These are phyloP conservation scores for Platygyra sinensis DNA, from an alignment of 64 coral and sea anemone genomes.

Conservation along the genomic window DNA sequence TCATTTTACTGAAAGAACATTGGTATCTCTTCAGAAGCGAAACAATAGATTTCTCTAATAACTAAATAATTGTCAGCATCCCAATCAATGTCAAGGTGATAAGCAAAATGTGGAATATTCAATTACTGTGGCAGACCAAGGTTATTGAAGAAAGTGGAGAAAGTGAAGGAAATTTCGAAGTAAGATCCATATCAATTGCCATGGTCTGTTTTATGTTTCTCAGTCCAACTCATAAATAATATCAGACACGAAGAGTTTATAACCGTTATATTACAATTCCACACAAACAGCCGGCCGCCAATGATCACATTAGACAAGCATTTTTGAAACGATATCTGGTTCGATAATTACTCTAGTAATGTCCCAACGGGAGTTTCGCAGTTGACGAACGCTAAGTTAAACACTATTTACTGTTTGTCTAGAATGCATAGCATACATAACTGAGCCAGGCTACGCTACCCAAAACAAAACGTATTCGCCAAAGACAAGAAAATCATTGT, in stretches of 20 bases:
- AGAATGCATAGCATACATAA: neutral
- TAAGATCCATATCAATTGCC: neutral
- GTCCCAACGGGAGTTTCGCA: too few species aligned
- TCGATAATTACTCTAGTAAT: too few species aligned
- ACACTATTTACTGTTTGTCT: neutral
- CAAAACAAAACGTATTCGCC: neutral
- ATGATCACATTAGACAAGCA: neutral
- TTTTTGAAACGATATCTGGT: too few species aligned
- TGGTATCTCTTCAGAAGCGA: neutral
- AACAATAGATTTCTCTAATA: neutral
- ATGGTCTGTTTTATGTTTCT: neutral
- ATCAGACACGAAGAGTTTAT: neutral
- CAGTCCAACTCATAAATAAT: neutral
- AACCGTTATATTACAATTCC: neutral
- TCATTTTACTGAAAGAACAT: neutral
- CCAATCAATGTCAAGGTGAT: neutral
- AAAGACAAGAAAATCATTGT: neutral
- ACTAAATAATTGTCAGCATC: neutral
- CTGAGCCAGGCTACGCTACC: neutral
- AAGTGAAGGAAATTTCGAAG: neutral
- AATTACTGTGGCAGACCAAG: neutral
- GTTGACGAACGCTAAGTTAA: too few species aligned
- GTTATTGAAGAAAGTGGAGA: too few species aligned
- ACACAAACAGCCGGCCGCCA: neutral
- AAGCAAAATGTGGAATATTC: neutral